Conservation (phyloP, 2,797 vertebrate species). For the Okamejei kenojei region DNA sequence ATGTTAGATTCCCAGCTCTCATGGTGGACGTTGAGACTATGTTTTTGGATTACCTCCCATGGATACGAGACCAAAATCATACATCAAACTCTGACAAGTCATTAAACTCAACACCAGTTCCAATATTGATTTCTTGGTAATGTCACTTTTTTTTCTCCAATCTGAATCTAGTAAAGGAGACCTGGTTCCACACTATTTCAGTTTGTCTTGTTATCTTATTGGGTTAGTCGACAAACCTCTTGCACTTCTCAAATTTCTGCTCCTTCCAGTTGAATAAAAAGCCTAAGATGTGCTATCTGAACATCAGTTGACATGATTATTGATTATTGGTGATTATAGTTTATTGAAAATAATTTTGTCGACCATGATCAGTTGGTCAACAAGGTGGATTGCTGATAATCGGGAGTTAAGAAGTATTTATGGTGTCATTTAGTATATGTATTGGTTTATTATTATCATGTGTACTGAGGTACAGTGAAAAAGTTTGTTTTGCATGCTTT, state of each 20-base stretch:
- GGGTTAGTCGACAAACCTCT: constrained; percentile 7
- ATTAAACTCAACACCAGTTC: not conserved
- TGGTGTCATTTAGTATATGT: not conserved
- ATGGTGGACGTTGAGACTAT: too few relatives aligned
- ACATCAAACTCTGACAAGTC: not conserved
- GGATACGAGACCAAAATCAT: too few relatives aligned
- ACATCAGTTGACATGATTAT: not conserved
- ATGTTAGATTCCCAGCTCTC: too few relatives aligned
- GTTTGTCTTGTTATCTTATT: constrained; percentile 1
- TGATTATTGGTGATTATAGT: too few relatives aligned
- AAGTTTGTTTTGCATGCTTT: too few relatives aligned
- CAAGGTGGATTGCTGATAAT: not conserved
- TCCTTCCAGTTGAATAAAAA: not conserved
- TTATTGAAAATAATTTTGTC: not conserved
- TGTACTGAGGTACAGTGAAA: too few relatives aligned
- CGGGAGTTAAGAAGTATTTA: not conserved
- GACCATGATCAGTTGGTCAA: not conserved
- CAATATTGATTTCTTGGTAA: not conserved
- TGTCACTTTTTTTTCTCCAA: not conserved
- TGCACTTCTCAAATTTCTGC: not conserved
- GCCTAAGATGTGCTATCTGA: not conserved
- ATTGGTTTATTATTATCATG: too few relatives aligned
- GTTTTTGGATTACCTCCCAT: too few relatives aligned
- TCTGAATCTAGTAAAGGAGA: not conserved
- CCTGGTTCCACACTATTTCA: not conserved